A percentile compares a stretch with the other conserved stretches of the same genome.
phyloP scores from a whole-genome alignment of 2,888 invertebrate genomes.

The Trachelus troglodyta region DNA sequence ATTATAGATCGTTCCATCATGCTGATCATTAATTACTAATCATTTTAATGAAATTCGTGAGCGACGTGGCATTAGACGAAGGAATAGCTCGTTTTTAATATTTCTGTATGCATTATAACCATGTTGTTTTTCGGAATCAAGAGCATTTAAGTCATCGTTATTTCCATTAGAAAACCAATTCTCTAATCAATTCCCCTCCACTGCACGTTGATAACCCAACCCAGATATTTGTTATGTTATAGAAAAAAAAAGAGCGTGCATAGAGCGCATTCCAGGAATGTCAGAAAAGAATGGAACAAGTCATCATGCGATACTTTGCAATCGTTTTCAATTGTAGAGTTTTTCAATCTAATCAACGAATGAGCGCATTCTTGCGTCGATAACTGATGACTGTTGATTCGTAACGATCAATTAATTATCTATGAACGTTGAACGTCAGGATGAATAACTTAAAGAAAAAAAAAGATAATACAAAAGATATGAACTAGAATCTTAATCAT shows the following conservation, averaged over 20 bases:
- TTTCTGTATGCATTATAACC: not conserved
- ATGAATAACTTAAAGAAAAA: not conserved
- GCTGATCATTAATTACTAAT: not conserved
- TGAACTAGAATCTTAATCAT: not conserved
- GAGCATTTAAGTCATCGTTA: not conserved
- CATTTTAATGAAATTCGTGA: not conserved
- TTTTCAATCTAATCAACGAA: not conserved
- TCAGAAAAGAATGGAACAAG: not conserved
- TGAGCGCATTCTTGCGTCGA: not conserved
- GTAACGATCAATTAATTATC: not conserved
- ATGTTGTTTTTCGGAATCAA: not conserved
- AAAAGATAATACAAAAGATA: not conserved
- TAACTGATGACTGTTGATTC: not conserved
- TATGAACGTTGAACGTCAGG: not conserved
- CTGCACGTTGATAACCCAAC: not conserved
- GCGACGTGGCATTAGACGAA: not conserved
- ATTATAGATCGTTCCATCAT: not conserved
- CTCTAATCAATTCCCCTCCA: not conserved
- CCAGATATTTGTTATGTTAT: not conserved
- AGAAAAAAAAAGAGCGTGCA: not conserved
- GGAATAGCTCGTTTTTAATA: not conserved
- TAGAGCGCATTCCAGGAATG: not conserved
- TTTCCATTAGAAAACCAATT: not conserved
- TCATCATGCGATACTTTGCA: not conserved
- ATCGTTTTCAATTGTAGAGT: not conserved